Base-by-base conservation (phyloP, 2,113 vertebrate species). In the Pterocles orientalis region DNA sequence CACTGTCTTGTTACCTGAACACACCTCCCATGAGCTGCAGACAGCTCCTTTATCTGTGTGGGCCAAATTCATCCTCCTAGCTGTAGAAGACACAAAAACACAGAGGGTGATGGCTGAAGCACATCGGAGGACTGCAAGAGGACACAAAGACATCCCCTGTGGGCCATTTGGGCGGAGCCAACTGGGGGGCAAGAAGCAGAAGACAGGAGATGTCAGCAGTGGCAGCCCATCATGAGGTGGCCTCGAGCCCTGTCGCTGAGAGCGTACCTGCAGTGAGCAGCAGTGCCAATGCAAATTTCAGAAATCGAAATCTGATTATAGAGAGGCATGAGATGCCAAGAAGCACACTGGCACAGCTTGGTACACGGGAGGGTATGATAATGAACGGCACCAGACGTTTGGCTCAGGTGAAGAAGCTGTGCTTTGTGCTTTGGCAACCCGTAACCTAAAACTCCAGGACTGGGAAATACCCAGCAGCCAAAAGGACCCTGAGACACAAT, bases 121-220 rank as follows among this genome's bases (percentile, higher is more conserved):
- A 65, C 24, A 45, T 7, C 18, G 33, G 20, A 34, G 9, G 36
- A 39, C 6, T 87, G 34, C 33, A 41, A 66, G 10, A 31, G 39
- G 3, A 26, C 5, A 2, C 14, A 41, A 24, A 69, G 8, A 31
- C 3, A 41, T 53, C 14, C 10, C 18, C 12, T 0, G 0, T 28
- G n/a, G n/a, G 45, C 18, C 39, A 45, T 45, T 12, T 6, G 12
- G 18, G 4, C 15, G 19, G 10, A 14, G 7, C 7, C 61, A 20
- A 12, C 34, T 61, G 7, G 12, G 14, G 9, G 3, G 7, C 5
- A 39, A 76, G 19, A 51, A 51, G 43, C 5, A 57, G 28, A 57
- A 73, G 50, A 47, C 5, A 18, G 25, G 33, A 69, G 33, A 39
- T 8, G 7, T 39, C 0, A 1, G 14, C 3, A 1, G 19, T 51